Evolutionary conservation across 2,797 vertebrate genomes (phyloP).

Genomic region (Delichon dasypus): DNA sequence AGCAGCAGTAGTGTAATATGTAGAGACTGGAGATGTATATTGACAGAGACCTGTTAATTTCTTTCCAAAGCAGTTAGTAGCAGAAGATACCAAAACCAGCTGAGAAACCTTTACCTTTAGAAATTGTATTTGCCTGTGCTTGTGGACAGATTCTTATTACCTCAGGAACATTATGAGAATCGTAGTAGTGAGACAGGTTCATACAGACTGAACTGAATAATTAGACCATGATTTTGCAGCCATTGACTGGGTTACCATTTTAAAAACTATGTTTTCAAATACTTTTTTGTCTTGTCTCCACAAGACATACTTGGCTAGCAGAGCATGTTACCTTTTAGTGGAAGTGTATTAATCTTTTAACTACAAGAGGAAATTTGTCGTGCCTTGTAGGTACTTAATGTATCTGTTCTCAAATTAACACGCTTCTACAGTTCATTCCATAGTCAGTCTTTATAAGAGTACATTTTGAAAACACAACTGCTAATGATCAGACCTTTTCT

Average conservation of each 20-base stretch:
- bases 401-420: neutral
- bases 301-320: neutral
- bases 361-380: neutral
- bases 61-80: neutral
- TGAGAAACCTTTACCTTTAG: neutral
- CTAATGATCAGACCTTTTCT: neutral
- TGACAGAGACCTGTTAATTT: neutral
- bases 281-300: neutral
- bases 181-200: neutral
- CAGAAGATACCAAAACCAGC: neutral
- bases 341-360: neutral
- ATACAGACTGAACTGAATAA: neutral
- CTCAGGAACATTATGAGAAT: neutral
- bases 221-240: neutral
- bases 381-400: neutral
- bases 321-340: neutral
- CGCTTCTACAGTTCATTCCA: neutral
- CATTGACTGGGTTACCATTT: neutral
- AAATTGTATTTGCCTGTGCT: neutral
- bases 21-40: neutral
- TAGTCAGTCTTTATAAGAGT: neutral
- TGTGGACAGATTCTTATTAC: neutral
- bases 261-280: neutral
- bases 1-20: neutral
- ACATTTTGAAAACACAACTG: neutral